Evolutionary conservation across 2,888 invertebrate genomes (phyloP).

Genomic region (Holacanthella duospinosa): DNA sequence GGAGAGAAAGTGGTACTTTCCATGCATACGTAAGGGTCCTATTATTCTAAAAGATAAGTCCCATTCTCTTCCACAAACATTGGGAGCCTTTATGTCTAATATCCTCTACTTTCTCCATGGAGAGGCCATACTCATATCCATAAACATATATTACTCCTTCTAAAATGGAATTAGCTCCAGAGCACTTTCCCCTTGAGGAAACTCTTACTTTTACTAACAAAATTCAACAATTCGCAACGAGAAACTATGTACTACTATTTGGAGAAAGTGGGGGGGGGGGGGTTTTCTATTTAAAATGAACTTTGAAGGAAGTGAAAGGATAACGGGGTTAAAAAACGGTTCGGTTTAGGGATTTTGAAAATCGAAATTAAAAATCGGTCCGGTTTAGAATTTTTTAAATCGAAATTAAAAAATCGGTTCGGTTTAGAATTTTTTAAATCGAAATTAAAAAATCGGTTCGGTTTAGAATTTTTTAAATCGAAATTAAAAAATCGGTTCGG

Average conservation of each 20-base stretch:
- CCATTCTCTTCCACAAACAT: conserved; percentile 5
- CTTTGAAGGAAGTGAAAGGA: background rate
- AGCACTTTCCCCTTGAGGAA: background rate
- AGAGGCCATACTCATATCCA: conserved; percentile 26
- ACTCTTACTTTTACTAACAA: background rate
- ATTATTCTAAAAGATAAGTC: conserved; percentile 4
- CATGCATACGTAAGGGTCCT: background rate
- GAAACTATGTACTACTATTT: background rate
- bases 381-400: too few species aligned
- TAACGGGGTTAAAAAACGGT: background rate
- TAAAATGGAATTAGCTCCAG: conserved; percentile 34
- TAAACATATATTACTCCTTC: conserved; percentile 36
- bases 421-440: too few species aligned
- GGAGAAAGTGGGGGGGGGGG: conserved; percentile 1
- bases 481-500: too few species aligned
- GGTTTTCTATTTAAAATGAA: background rate
- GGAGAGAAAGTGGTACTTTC: background rate
- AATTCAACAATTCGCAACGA: background rate
- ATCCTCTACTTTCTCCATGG: background rate
- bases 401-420: too few species aligned
- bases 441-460: too few species aligned
- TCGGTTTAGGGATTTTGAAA: too few species aligned
- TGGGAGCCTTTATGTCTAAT: background rate
- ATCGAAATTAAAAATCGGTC: too few species aligned
- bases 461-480: too few species aligned